Evolutionary conservation across 2,113 vertebrate species (phyloP), one percentile per base, ranked within the genome.

Genomic region (Corythornis vintsioides): DNA sequence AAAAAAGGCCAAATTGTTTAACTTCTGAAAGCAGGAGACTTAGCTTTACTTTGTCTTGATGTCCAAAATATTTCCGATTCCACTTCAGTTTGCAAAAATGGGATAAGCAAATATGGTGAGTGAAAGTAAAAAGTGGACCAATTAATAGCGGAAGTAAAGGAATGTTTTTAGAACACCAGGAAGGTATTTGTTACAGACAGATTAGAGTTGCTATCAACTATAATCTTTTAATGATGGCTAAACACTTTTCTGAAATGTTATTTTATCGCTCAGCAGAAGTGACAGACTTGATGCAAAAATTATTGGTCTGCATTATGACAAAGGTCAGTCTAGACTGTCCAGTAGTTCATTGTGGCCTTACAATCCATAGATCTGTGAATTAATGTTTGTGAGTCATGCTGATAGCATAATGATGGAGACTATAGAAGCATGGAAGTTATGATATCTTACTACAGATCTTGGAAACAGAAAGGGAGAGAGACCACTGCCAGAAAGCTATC

Each of bases 161-260:
- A 53, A 21, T 0, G 1, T 31, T 76, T 90, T 75, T 28, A 76
- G 57, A 73, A 88, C n/a, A 35, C 25, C 25, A 59, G 48, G 0
- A 2, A 67, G 31, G 65, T 73, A 89, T 71, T 71, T 1, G 4
- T 79, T 75, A 60, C 3, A 10, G 43, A 29, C 17, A 65, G 59
- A 79, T 82, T 29, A 61, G 26, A 87, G 77, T 88, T 92, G 80
- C 55, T 67, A 42, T 77, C 76, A 88, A 18, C 35, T 77, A 22
- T 52, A 88, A 74, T 92, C 80, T 83, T 71, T 81, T 93, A 95
- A 86, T 78, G 83, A 92, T 83, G 47, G 33, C 89, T 71, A 83
- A 90, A 88, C 47, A 90, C n/a, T 78, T 53, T 90, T 60, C 88
- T 64, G 48, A 53, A 87, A 48, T 33, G 15, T 63, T 63, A 77